phyloP scores from a whole-genome alignment of 2,888 invertebrate species.

The Eupithecia centaureata region DNA sequence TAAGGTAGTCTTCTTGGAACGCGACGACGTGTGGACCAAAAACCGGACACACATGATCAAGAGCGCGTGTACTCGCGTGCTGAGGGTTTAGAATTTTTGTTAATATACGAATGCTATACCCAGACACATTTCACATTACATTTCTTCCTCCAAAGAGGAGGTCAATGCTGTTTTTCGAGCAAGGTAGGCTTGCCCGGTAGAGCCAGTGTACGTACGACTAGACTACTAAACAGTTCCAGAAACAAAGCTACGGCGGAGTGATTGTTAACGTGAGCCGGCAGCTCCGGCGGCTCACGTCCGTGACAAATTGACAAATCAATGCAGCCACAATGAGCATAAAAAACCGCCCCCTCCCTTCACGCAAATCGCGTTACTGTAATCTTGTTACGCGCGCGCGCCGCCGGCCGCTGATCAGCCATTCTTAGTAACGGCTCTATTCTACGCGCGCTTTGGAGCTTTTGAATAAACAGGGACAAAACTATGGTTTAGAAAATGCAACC shows the following conservation, averaged over 20 bases:
- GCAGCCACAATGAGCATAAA: slow-evolving; percentile 43
- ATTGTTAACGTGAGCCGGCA: background rate
- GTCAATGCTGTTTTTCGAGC: no score
- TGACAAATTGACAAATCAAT: slow-evolving; percentile 46
- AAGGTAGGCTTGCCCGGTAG: no score
- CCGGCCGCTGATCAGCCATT: slow-evolving; percentile 70
- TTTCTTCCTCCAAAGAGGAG: background rate
- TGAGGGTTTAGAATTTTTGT: no score
- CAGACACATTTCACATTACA: no score
- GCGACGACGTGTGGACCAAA: background rate
- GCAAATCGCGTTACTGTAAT: slow-evolving; percentile 70
- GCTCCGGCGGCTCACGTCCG: slow-evolving; percentile 22
- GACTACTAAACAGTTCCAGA: no score
- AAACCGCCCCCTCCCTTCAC: slow-evolving; percentile 40
- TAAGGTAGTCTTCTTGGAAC: background rate
- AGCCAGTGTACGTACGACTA: no score
- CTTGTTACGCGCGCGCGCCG: slow-evolving; percentile 61
- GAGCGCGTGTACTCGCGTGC: no score
- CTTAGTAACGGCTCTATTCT: slow-evolving; percentile 50
- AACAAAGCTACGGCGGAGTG: background rate
- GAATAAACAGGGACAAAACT: no score
- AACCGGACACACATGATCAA: background rate
- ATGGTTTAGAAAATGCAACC: no score
- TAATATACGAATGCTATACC: no score
- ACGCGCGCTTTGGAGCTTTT: slow-evolving; percentile 23